Percentiles rank a stretch among this genome's conserved stretches.
phyloP scores from a whole-genome alignment of 2,797 vertebrate genomes.

The Chelon auratus region DNA sequence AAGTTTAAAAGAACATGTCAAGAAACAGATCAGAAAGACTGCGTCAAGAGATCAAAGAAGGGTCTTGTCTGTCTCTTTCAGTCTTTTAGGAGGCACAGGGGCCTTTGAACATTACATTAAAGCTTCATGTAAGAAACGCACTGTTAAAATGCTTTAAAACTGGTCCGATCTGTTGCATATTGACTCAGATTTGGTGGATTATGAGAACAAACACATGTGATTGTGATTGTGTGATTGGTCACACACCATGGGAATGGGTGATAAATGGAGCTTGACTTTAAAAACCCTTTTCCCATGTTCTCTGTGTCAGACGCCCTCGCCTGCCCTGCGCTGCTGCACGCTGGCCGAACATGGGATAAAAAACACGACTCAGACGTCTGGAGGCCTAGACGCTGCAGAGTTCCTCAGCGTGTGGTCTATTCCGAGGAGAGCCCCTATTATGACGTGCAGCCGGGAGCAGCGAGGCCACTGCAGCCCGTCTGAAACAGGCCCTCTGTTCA shows the following conservation, averaged over 20 bases:
- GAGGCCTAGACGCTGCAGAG: conserved; percentile 71
- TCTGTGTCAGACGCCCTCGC: conserved; percentile 47
- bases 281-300: conserved; percentile 33
- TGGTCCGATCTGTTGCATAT: conserved; percentile 11
- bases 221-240: neutral
- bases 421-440: conserved; percentile 64
- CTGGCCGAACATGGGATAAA: conserved; percentile 43
- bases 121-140: neutral
- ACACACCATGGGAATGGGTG: conserved; percentile 20
- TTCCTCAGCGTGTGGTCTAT: conserved; percentile 76
- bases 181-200: conserved; percentile 6
- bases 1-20: conserved; percentile 23
- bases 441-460: conserved; percentile 59
- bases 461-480: conserved; percentile 61
- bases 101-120: conserved; percentile 5
- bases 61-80: neutral
- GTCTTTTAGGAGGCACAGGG: conserved; percentile 17
- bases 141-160: conserved; percentile 14
- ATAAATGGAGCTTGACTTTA: conserved; percentile 16
- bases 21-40: conserved; percentile 39
- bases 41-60: conserved; percentile 42
- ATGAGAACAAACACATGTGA: conserved; percentile 3
- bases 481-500: conserved; percentile 78
- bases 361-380: conserved; percentile 75
- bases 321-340: conserved; percentile 41